phyloP scores from a whole-genome alignment of 2,888 invertebrate genomes.

The Lepidonotus clava region DNA sequence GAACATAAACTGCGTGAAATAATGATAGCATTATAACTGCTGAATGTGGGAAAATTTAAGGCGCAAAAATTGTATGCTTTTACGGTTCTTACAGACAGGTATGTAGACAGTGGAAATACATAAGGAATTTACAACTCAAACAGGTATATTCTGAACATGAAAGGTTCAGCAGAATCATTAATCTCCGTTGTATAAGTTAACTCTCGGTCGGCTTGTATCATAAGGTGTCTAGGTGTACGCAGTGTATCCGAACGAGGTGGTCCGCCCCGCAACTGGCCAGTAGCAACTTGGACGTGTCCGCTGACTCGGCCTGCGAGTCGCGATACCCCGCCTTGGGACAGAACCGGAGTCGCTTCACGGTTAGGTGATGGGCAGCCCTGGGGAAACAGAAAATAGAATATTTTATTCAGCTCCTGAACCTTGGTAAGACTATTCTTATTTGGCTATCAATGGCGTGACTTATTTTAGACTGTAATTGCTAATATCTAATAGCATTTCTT shows the following conservation, averaged over 20 bases:
- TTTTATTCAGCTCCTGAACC: background rate
- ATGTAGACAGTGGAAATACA: too few relatives aligned
- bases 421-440: background rate
- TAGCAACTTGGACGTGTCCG: slow-evolving; percentile 66
- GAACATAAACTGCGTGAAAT: too few relatives aligned
- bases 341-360: slow-evolving; percentile 77
- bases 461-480: background rate
- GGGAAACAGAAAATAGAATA: background rate
- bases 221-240: slow-evolving; percentile 61
- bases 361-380: slow-evolving; percentile 77
- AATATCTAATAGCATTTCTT: background rate
- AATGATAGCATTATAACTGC: too few relatives aligned
- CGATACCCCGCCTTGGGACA: slow-evolving; percentile 70
- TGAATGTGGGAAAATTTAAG: too few relatives aligned
- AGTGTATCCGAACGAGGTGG: slow-evolving; percentile 74
- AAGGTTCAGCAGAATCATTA: too few relatives aligned
- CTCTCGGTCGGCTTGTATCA: background rate
- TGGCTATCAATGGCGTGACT: background rate
- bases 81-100: too few relatives aligned
- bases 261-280: slow-evolving; percentile 77
- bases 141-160: too few relatives aligned
- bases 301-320: slow-evolving; percentile 59
- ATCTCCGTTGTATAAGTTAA: too few relatives aligned
- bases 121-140: too few relatives aligned
- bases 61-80: too few relatives aligned